A percentile compares a stretch with the other conserved stretches of the same genome.
These are phyloP conservation scores for Rotaria sp. DNA, from an alignment of 2,888 invertebrate species.

Conservation along the genomic window DNA sequence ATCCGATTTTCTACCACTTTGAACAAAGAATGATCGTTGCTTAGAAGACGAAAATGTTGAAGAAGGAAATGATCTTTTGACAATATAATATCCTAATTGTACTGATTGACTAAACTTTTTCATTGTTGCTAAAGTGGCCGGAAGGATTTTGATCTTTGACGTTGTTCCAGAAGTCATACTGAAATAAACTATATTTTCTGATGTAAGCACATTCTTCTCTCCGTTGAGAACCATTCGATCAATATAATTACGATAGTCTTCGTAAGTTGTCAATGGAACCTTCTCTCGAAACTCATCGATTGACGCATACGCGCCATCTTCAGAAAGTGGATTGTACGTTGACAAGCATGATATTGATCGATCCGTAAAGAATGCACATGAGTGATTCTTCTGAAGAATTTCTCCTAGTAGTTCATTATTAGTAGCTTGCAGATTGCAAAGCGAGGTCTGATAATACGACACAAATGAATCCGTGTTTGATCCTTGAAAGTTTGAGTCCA, in stretches of 20 bases:
- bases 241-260: background rate
- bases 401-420: background rate
- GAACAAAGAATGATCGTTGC: background rate
- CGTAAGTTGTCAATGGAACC: background rate
- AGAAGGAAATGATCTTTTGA: background rate
- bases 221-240: background rate
- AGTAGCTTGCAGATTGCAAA: background rate
- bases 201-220: background rate
- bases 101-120: background rate
- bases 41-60: background rate
- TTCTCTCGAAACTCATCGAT: background rate
- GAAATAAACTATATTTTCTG: background rate
- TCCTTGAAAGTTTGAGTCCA: background rate
- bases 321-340: too few relatives aligned
- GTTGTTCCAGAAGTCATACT: slow-evolving; percentile 1
- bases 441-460: background rate
- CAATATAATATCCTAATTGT: background rate
- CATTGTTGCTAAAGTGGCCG: background rate
- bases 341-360: background rate
- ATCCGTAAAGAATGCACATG: background rate
- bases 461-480: background rate
- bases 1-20: background rate
- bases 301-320: background rate
- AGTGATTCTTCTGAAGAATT: background rate
- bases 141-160: background rate